Percentiles rank a stretch among this genome's conserved stretches.
Conservation (phyloP, 2,888 invertebrate species). For the Margaritifera margaritifera region DNA sequence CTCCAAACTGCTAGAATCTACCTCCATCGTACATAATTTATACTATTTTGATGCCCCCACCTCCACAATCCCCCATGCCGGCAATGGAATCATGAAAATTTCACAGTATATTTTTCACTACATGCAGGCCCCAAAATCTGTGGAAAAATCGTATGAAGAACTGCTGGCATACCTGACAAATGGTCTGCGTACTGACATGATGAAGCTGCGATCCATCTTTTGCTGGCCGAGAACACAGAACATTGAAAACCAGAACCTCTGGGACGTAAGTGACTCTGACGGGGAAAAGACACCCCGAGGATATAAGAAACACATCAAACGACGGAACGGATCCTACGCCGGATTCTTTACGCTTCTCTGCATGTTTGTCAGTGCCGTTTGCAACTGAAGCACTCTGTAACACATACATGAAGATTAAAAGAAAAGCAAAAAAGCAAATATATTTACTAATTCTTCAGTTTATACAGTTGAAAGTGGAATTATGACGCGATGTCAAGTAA, state of each 20-base stretch:
- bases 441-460: no score
- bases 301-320: slow-evolving; percentile 37
- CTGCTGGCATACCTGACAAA: slow-evolving; percentile 27
- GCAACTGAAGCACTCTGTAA: no score
- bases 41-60: not conserved
- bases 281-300: slow-evolving; percentile 35
- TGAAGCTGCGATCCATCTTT: slow-evolving; percentile 37
- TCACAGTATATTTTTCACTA: not conserved
- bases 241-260: slow-evolving; percentile 27
- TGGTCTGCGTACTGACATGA: slow-evolving; percentile 34
- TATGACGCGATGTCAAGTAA: no score
- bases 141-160: slow-evolving; percentile 32
- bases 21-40: not conserved
- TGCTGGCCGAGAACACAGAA: slow-evolving; percentile 35
- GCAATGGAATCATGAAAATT: not conserved
- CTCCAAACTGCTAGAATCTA: not conserved
- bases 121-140: slow-evolving; percentile 22
- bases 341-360: slow-evolving; percentile 39
- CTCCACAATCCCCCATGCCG: no score
- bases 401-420: no score
- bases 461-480: no score
- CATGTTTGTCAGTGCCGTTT: slow-evolving; percentile 16
- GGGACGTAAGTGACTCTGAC: slow-evolving; percentile 19
- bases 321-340: slow-evolving; percentile 34
- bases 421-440: no score